Evolutionary conservation across 2,888 invertebrate genomes (phyloP).

Genomic region (Lomographa bimaculata): DNA sequence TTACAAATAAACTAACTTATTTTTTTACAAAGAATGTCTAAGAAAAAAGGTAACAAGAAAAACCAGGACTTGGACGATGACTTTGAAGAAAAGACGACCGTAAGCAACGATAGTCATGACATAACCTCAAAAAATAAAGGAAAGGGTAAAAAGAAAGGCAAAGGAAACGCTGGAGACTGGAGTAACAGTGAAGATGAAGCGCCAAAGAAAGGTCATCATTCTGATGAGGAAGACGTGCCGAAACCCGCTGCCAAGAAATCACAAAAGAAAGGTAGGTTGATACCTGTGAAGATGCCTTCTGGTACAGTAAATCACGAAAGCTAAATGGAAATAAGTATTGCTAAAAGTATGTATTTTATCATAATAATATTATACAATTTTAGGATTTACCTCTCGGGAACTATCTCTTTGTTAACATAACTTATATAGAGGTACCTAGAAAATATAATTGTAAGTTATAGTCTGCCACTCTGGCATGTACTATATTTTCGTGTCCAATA

Average conservation of each 20-base stretch:
- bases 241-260: slow-evolving; percentile 73
- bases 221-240: slow-evolving; percentile 69
- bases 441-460: too few species aligned
- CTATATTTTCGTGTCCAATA: too few species aligned
- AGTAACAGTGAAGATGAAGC: slow-evolving; percentile 69
- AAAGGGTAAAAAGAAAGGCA: slow-evolving; percentile 75
- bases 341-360: too few species aligned
- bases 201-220: slow-evolving; percentile 49
- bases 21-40: slow-evolving; percentile 80
- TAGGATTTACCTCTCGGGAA: too few species aligned
- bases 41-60: slow-evolving; percentile 84
- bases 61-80: slow-evolving; percentile 82
- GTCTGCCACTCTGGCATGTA: too few species aligned
- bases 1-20: too few species aligned
- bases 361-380: too few species aligned
- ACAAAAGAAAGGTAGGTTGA: slow-evolving; percentile 83
- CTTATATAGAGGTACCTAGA: too few species aligned
- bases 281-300: too few species aligned
- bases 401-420: too few species aligned
- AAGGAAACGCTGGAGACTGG: slow-evolving; percentile 70
- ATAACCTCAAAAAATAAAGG: slow-evolving; percentile 82
- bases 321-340: too few species aligned
- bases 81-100: slow-evolving; percentile 65
- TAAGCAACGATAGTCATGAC: slow-evolving; percentile 55
- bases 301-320: too few species aligned